Evolutionary conservation across 2,797 vertebrate genomes (phyloP), one percentile per base, ranked within the genome.

Genomic region (Hoplostethus mediterraneus): DNA sequence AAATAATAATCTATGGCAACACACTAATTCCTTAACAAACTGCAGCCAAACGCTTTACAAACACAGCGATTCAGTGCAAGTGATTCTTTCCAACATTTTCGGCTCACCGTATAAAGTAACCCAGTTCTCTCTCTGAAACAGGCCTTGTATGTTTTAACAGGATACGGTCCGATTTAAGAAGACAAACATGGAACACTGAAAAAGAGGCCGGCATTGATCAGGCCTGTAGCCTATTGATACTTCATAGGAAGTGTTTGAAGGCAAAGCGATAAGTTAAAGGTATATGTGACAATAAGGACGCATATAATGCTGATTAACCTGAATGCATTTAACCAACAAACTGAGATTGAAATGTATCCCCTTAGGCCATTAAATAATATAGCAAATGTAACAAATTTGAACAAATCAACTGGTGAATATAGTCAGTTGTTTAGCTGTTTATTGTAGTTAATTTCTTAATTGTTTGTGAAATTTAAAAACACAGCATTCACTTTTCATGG

Each of bases 11-110:
- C 89, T 84, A 92, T 90, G 85, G 86, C 77, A 87, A 88, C 88
- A 87, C 87, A 89, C 89, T 92, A 92, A 93, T 92, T 92, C 91
- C 80, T 91, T 89, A 91, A 92, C 90, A 91, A 93, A 93, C 86
- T 90, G 88, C 88, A 71, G 83, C 74, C 77, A 90, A 91, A 92
- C 88, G 89, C 73, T 88, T 84, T 73, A 79, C 87, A 92, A 90
- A 92, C 84, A 91, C 78, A 52, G 70, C 79, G 62, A 82, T 85
- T 87, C 74, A 65, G 74, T 48, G 47, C 45, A 75, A 81, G 70
- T 36, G 68, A 63, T 76, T 83, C 49, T 30, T 36, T n/a, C 11
- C 10, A 62, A 52, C 49, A 74, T 79, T 59, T 61, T 40, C 47
- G 40, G 6, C 78, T 47, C 44, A 47, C 4, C 13, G 44, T 59